A percentile compares a stretch with the other conserved stretches of the same genome.
These are phyloP conservation scores for Drosophila pseudoananassae DNA, from an alignment of 1,140 invertebrate genomes.

Conservation along the genomic window DNA sequence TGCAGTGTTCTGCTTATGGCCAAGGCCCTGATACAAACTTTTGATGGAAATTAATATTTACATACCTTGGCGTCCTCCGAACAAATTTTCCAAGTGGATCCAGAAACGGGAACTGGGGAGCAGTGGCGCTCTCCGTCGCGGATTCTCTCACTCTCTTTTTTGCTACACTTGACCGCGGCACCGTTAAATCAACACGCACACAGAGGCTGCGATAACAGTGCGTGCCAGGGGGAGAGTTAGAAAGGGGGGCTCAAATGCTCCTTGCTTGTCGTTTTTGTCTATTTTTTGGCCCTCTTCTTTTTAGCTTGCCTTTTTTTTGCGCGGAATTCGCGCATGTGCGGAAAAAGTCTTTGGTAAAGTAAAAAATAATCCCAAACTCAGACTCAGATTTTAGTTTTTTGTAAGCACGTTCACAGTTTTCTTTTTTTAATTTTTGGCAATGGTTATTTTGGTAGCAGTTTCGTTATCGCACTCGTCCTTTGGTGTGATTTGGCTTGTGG, in stretches of 20 bases:
- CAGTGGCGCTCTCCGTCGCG: conserved; percentile 31
- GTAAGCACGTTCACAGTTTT: conserved; percentile 46
- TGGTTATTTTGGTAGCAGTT: conserved; percentile 48
- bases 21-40: conserved; percentile 4
- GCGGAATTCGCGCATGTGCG: conserved; percentile 77
- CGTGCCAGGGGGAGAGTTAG: conserved; percentile 61
- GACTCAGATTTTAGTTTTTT: conserved; percentile 10
- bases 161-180: conserved; percentile 72
- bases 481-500: conserved; percentile 17
- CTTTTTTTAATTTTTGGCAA: conserved; percentile 26
- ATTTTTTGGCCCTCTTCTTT: conserved; percentile 71
- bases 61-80: conserved; percentile 51
- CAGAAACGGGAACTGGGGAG: conserved; percentile 32
- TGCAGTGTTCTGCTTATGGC: conserved; percentile 11
- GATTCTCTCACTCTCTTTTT: conserved; percentile 27
- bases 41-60: conserved; percentile 42
- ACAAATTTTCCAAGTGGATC: conserved; percentile 35
- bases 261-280: conserved; percentile 73
- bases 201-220: conserved; percentile 51
- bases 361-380: conserved; percentile 7
- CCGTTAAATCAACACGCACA: conserved; percentile 65
- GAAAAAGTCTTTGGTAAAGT: conserved; percentile 26
- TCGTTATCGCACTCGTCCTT: conserved; percentile 55
- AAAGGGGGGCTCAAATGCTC: conserved; percentile 38
- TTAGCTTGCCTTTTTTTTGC: conserved; percentile 63